Evolutionary conservation across 2,797 vertebrate species (phyloP), one percentile per base, ranked within the genome.

Genomic region (Limosa lapponica): DNA sequence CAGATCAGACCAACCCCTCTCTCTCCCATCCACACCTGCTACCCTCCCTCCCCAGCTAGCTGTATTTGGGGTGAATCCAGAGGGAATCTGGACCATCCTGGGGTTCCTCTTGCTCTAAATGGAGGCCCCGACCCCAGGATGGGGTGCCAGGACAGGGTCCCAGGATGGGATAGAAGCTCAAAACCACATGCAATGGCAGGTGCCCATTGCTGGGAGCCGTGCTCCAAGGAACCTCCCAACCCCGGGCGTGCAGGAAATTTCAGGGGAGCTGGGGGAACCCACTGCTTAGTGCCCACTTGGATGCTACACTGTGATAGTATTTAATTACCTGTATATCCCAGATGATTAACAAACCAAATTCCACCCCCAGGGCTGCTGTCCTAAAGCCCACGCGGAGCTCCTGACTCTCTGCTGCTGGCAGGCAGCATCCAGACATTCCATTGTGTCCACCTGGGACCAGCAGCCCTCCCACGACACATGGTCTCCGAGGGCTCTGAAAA

Each of bases 381-480:
- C 80, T 51, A 18, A 67, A 72, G 37, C 14, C 39, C 32, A 41
- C 14, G 8, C 25, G 37, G 19, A 75, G 16, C 20, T 57, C 0
- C 1, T 8, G 11, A 28, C 39, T 46, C 13, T 41, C 37, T 43
- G 57, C 34, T 48, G 34, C 69, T 81, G 19, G 24, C 39, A 58
- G 55, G 64, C 72, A 83, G 37, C 39, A 81, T 30, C 34, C 89
- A 83, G 8, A 24, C 48, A 58, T 41, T 24, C 30, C 11, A 2
- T 4, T 9, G 8, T 23, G 23, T 46, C 34, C 59, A 51, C 16
- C 10, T 30, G 41, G 23, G 54, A 82, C 27, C 14, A 48, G 32
- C 71, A 58, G 16, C 10, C 5, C 3, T 66, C 32, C 62, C 27
- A 55, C 0, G 1, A 11, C 15, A 46, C 34, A 12, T 2, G 2